phyloP scores from a whole-genome alignment of 2,797 vertebrate genomes.

The Microctenopoma steveboyesi region DNA sequence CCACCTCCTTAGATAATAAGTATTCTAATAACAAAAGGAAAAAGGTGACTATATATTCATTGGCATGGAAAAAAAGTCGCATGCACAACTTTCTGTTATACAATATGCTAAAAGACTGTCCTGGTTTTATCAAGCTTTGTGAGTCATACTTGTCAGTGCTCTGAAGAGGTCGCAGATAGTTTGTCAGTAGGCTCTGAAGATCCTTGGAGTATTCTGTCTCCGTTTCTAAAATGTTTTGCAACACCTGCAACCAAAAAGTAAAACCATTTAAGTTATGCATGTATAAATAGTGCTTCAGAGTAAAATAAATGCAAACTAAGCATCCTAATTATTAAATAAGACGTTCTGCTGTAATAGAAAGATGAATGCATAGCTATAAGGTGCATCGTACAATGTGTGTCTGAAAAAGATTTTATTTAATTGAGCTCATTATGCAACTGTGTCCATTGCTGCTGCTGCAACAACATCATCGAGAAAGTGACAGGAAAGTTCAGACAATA shows the following conservation, averaged over 20 bases:
- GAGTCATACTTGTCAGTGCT: slow-evolving; percentile 89
- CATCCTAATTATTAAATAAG: background rate
- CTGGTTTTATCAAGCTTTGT: background rate
- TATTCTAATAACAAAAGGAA: background rate
- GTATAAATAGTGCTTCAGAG: background rate
- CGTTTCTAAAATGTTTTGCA: slow-evolving; percentile 98
- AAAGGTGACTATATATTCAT: background rate
- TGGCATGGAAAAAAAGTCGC: background rate
- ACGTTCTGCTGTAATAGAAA: background rate
- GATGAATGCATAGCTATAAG: background rate
- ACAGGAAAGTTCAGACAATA: slow-evolving; percentile 4
- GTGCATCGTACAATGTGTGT: background rate
- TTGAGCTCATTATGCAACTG: slow-evolving; percentile 6
- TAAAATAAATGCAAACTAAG: too few relatives aligned
- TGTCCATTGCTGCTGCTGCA: background rate
- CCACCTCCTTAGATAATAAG: too few relatives aligned
- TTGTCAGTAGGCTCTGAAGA: slow-evolving; percentile 93
- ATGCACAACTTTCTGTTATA: background rate
- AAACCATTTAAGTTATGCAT: background rate
- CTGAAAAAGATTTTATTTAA: background rate
- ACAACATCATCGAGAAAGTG: background rate
- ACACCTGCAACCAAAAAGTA: slow-evolving; percentile 83
- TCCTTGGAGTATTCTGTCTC: slow-evolving; percentile 98
- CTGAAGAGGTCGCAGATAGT: slow-evolving; percentile 93
- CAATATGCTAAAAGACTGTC: background rate